phyloP scores from a whole-genome alignment of 2,888 invertebrate species.

The Nudaria mundana region DNA sequence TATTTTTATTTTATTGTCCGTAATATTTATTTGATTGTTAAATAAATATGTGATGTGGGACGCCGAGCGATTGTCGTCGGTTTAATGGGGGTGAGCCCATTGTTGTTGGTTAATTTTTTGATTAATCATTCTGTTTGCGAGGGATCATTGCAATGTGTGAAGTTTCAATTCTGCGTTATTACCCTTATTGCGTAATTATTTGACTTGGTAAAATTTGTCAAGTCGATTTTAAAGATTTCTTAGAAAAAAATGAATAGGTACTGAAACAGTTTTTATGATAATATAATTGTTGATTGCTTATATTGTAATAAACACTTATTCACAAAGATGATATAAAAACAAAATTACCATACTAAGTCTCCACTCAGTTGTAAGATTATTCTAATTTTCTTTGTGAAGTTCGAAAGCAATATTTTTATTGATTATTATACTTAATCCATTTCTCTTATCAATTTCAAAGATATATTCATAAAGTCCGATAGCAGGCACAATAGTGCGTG shows the following conservation, averaged over 20 bases:
- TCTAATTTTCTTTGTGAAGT: background rate
- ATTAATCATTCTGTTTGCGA: conserved; percentile 71
- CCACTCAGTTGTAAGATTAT: background rate
- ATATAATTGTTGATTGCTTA: too few relatives aligned
- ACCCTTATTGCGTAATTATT: conserved; percentile 23
- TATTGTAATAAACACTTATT: background rate
- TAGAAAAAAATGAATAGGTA: too few relatives aligned
- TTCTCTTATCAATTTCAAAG: conserved; percentile 43
- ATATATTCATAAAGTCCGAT: conserved; percentile 55
- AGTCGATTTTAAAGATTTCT: too few relatives aligned
- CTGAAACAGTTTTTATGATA: too few relatives aligned
- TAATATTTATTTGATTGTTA: conserved; percentile 82
- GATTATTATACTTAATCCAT: too few relatives aligned
- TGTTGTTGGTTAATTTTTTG: conserved; percentile 80
- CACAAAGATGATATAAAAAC: background rate
- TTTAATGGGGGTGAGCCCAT: conserved; percentile 69
- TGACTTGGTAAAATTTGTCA: background rate
- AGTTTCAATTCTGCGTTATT: conserved; percentile 45
- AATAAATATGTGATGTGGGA: conserved; percentile 79
- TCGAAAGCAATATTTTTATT: too few relatives aligned
- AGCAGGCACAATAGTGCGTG: conserved; percentile 61
- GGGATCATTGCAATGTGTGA: conserved; percentile 62
- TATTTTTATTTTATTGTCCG: conserved; percentile 78
- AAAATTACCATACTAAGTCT: background rate
- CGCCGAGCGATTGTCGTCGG: conserved; percentile 68